Conservation (phyloP, 1,140 invertebrate genomes). For the Diorhabda elongata region DNA sequence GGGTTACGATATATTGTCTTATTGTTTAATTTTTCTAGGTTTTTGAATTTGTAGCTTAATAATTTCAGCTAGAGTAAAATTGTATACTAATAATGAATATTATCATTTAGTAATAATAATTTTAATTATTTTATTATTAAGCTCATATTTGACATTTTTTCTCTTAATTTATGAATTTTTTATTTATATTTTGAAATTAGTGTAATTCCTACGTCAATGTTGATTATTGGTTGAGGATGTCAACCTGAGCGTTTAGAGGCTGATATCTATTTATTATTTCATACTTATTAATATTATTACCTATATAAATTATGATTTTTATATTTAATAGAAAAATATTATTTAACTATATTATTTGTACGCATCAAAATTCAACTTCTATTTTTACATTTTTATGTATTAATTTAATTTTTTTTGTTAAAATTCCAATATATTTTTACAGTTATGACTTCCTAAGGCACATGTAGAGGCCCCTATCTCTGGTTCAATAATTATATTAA, state of each 20-base stretch:
- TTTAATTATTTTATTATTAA: slow-evolving; percentile 53
- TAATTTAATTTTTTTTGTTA: slow-evolving; percentile 61
- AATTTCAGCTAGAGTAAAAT: slow-evolving; percentile 50
- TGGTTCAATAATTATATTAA: slow-evolving; percentile 57
- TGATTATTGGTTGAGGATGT: slow-evolving; percentile 62
- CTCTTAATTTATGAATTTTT: slow-evolving; percentile 51
- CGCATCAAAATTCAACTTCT: slow-evolving; percentile 47
- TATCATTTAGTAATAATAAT: slow-evolving; percentile 51
- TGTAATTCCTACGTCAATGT: slow-evolving; percentile 59
- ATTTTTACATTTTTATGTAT: slow-evolving; percentile 53
- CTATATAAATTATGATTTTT: slow-evolving; percentile 56
- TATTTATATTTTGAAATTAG: slow-evolving; percentile 59
- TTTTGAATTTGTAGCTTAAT: slow-evolving; percentile 54
- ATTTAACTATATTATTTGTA: slow-evolving; percentile 50
- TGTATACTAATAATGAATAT: slow-evolving; percentile 50
- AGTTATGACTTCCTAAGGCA: slow-evolving; percentile 68
- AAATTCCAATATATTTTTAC: slow-evolving; percentile 65
- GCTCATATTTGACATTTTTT: slow-evolving; percentile 56
- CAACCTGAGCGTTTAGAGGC: slow-evolving; percentile 59
- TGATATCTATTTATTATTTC: slow-evolving; percentile 59
- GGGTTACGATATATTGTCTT: slow-evolving; percentile 50
- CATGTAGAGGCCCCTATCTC: slow-evolving; percentile 69
- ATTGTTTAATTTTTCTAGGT: slow-evolving; percentile 52
- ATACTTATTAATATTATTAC: slow-evolving; percentile 58
- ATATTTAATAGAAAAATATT: slow-evolving; percentile 47